Evolutionary conservation across 1,140 invertebrate genomes (phyloP).

Genomic region (Hyles vespertilio): DNA sequence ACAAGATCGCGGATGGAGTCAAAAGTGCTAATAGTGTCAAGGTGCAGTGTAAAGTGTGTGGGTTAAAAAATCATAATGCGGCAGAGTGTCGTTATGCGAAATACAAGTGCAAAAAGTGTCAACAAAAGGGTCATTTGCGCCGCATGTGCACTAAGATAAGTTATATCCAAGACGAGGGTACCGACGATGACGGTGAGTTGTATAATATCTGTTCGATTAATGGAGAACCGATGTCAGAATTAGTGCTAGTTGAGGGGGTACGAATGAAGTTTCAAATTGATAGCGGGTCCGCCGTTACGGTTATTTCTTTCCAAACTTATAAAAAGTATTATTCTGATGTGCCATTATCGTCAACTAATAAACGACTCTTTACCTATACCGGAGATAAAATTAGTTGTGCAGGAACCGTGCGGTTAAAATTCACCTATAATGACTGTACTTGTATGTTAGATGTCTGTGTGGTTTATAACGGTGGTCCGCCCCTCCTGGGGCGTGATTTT

Average conservation of each 20-base stretch:
- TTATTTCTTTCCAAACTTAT: constrained; percentile 4
- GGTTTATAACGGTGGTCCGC: constrained; percentile 12
- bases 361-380: constrained; percentile 11
- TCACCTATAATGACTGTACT: constrained; percentile 2
- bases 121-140: constrained; percentile 13
- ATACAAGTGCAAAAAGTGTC: constrained; percentile 4
- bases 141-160: constrained; percentile 11
- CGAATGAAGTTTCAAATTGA: constrained; percentile 14
- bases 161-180: constrained; percentile 2
- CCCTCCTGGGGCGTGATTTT: constrained; percentile 20
- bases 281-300: constrained; percentile 14
- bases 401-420: constrained; percentile 5
- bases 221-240: constrained; percentile 13
- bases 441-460: constrained; percentile 11
- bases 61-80: constrained; percentile 3
- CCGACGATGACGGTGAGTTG: constrained; percentile 12
- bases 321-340: constrained; percentile 7
- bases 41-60: constrained; percentile 12
- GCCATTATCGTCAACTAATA: constrained; percentile 9
- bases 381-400: constrained; percentile 3
- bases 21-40: background rate
- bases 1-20: constrained; percentile 1
- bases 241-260: constrained; percentile 5
- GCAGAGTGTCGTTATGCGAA: constrained; percentile 1
- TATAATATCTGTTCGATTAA: constrained; percentile 12